Evolutionary conservation across 2,888 invertebrate species (phyloP).

Genomic region (Stramonita haemastoma): DNA sequence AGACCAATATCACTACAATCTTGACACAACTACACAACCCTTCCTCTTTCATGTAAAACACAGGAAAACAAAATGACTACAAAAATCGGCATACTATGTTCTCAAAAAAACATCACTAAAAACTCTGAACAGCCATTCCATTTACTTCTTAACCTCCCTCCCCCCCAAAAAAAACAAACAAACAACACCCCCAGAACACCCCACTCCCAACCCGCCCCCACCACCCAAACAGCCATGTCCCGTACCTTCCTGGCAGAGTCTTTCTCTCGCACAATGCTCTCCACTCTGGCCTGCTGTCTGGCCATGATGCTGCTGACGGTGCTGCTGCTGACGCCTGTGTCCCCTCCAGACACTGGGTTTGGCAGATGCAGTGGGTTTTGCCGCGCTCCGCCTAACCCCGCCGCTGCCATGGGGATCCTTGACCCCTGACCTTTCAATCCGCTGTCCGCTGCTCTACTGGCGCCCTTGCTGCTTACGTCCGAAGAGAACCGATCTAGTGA

Average conservation of each 20-base stretch:
- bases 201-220: no score
- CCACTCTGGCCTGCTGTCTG: slow-evolving; percentile 32
- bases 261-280: slow-evolving; percentile 23
- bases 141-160: no score
- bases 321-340: background rate
- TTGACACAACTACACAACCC: no score
- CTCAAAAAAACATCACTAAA: no score
- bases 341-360: background rate
- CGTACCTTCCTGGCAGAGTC: slow-evolving; percentile 33
- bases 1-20: no score
- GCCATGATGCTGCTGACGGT: slow-evolving; percentile 21
- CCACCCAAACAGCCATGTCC: background rate
- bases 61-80: no score
- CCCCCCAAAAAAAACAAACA: no score
- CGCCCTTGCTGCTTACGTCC: background rate
- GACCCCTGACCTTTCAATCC: slow-evolving; percentile 11
- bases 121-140: no score
- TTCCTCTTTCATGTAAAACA: no score
- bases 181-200: no score
- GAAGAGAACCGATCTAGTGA: background rate
- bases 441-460: background rate
- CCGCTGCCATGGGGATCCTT: background rate
- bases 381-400: background rate
- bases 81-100: no score
- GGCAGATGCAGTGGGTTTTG: background rate